These are phyloP conservation scores for Eucriotettix oculatus DNA, from an alignment of 2,888 invertebrate species.

Conservation along the genomic window DNA sequence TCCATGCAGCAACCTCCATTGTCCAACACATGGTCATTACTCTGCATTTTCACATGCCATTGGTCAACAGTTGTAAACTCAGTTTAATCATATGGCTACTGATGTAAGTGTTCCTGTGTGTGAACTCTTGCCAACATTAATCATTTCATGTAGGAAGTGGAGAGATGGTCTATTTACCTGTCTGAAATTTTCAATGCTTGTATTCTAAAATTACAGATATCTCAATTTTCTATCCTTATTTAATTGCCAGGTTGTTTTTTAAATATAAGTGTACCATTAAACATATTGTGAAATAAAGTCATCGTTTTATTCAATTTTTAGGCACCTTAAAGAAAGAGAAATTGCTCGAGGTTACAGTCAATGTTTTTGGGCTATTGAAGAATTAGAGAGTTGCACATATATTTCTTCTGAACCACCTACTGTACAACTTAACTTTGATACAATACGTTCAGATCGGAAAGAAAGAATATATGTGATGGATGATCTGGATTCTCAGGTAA, in stretches of 20 bases:
- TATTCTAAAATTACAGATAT: too few species aligned
- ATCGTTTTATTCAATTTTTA: not conserved
- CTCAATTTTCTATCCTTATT: not conserved
- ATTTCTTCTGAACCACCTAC: conserved; percentile 25
- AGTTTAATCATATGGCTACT: too few species aligned
- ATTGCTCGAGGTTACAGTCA: conserved; percentile 23
- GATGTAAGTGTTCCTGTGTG: too few species aligned
- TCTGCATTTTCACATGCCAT: too few species aligned
- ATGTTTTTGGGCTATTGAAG: conserved; percentile 33
- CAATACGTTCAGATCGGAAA: conserved; percentile 36
- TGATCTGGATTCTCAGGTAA: conserved; percentile 33
- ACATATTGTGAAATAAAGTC: not conserved
- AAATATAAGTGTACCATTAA: not conserved
- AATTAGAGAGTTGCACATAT: conserved; percentile 32
- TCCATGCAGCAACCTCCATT: too few species aligned
- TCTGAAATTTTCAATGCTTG: too few species aligned
- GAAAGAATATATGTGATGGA: conserved; percentile 39
- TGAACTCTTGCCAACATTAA: too few species aligned
- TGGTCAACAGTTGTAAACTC: too few species aligned
- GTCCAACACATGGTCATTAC: too few species aligned
- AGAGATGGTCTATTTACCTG: too few species aligned
- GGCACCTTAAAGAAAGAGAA: conserved; percentile 20
- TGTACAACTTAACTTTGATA: conserved; percentile 42
- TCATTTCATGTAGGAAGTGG: too few species aligned
- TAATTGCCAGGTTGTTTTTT: not conserved